Base-by-base conservation (phyloP, 2,888 invertebrate genomes). In the Tipula unca region DNA sequence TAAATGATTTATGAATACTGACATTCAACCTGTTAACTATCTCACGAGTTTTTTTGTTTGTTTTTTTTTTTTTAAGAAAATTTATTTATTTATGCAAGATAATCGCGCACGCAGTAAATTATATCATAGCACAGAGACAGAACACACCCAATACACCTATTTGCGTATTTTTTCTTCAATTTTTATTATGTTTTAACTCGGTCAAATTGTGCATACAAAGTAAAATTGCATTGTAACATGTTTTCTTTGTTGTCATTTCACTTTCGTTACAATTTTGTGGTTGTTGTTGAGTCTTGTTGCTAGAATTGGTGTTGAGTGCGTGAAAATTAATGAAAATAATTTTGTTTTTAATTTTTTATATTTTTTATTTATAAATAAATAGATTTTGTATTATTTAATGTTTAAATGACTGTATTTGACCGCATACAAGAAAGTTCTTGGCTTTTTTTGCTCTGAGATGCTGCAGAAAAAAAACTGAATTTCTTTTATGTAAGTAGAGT, bases 21-120 rank as follows among this genome's bases (percentile, higher is more conserved):
- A 69, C 69, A 69, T 69, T 69, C 69, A 69, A 69, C 69, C 69
- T 69, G 69, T 69, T 69, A 69, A 69, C 69, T 69, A 25, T 69
- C 69, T 69, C 69, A 69, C 69, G 69, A 69, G 69, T 69, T 69
- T 20, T 69, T 48, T 48, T n/a, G 1, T 48, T n/a, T 39, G n/a
- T n/a, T 48, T n/a, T 39, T 48, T n/a, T 48, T 20, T 25, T 20
- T 25, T 25, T 25, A 48, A 20, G 20, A 69, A 69, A 69, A 69
- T 69, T 69, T 69, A 69, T 69, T 69, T 69, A 69, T 69, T 20
- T 48, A 48, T 48, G 48, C 69, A 69, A 69, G 69, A 69, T 69
- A 69, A 69, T 69, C 69, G 69, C 69, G 25, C 69, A 69, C 69
- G 69, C 69, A 25, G 69, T 69, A 69, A 69, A 69, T 69, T 69